These are phyloP conservation scores for Cheilosia variabilis DNA, from an alignment of 2,888 invertebrate genomes.

Conservation along the genomic window DNA sequence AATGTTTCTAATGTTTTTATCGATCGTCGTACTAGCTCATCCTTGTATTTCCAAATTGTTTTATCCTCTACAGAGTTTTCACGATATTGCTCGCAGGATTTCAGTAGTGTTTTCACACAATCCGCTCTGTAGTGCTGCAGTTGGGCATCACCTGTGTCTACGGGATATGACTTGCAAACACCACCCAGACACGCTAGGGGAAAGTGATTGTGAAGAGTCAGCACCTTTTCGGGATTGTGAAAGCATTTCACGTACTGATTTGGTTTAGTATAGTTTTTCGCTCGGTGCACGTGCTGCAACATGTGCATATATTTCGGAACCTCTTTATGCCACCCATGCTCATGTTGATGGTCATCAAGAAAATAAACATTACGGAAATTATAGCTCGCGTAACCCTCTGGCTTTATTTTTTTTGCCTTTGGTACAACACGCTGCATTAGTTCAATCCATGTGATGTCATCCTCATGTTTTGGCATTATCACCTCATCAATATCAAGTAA, in stretches of 20 bases:
- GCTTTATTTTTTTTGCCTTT: slow-evolving; percentile 87
- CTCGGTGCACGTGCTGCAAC: slow-evolving; percentile 95
- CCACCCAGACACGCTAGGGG: slow-evolving; percentile 94
- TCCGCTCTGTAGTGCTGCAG: slow-evolving; percentile 97
- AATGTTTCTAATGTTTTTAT: slow-evolving; percentile 89
- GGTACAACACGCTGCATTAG: slow-evolving; percentile 90
- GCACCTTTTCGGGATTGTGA: slow-evolving; percentile 94
- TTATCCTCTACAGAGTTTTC: slow-evolving; percentile 93
- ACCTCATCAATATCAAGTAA: slow-evolving; percentile 97
- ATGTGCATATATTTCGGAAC: slow-evolving; percentile 96
- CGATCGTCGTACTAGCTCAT: slow-evolving; percentile 88
- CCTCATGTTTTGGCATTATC: slow-evolving; percentile 92
- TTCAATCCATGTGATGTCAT: slow-evolving; percentile 88
- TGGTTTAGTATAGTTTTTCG: slow-evolving; percentile 95
- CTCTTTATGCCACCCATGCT: slow-evolving; percentile 91
- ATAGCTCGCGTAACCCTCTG: slow-evolving; percentile 87
- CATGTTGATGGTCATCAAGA: slow-evolving; percentile 93
- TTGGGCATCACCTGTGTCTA: slow-evolving; percentile 92
- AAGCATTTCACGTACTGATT: slow-evolving; percentile 97
- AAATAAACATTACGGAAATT: slow-evolving; percentile 97
- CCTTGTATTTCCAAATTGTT: slow-evolving; percentile 94
- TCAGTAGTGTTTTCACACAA: slow-evolving; percentile 94
- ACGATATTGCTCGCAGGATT: slow-evolving; percentile 92
- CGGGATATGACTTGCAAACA: slow-evolving; percentile 92
- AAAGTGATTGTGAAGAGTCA: slow-evolving; percentile 96